Base-by-base conservation (phyloP, 2,797 vertebrate species). In the Lagocephalus sceleratus region DNA sequence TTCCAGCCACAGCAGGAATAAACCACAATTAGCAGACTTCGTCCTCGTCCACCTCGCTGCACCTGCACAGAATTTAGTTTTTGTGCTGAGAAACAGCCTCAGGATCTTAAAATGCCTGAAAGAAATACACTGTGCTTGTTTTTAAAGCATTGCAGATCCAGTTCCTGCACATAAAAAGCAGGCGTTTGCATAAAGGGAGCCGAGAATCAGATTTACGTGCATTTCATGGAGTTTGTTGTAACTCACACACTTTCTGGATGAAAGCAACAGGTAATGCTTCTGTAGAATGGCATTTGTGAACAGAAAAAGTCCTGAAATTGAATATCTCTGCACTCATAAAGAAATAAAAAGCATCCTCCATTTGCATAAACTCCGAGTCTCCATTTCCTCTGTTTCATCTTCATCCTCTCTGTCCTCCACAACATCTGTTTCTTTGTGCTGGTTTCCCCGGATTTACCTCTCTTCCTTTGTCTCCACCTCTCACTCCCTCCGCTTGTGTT, bases 1-100 rank as follows among this genome's bases (percentile, higher is more conserved):
- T 87, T 87, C 83, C 85, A 86, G 75, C 70, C 81, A 60, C 87
- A 79, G 66, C 74, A 50, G 83, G 85, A 66, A 76, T 59, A 62
- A 56, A 70, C 64, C 77, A 85, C 79, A 87, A 89, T 87, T 87
- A 87, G 78, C 66, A 62, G 82, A 73, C 78, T 66, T 74, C 59
- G 39, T 62, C 78, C 71, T 57, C 66, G 59, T 57, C 60, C 75
- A 57, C n/a, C 21, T 1, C 57, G 19, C 10, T 45, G 23, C 14
- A 19, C 38, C 35, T 43, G 22, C 26, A 35, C 51, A 40, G n/a
- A n/a, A n/a, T n/a, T 12, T n/a, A 46, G 20, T 16, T 48, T 51
- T 51, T 17, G 35, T n/a, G 25, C 35, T 41, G 39, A 20, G 14
- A 52, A 12, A 22, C 20, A 25, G 20, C 9, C 9, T 23, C 4